Evolutionary conservation across 2,888 invertebrate species (phyloP).

Genomic region (Harpalus rubripes): DNA sequence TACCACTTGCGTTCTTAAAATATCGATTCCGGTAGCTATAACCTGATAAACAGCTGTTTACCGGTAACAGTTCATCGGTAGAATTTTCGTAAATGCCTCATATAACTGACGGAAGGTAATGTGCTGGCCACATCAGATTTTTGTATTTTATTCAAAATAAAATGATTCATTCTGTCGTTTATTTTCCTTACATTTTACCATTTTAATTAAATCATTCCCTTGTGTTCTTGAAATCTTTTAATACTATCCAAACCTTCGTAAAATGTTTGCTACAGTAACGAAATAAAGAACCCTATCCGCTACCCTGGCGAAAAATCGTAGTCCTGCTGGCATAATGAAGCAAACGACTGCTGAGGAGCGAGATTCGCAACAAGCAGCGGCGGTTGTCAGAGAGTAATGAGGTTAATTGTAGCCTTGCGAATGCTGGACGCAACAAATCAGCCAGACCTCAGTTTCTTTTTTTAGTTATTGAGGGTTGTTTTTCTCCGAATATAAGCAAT

Average conservation of each 20-base stretch:
- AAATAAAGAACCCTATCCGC: slow-evolving; percentile 19
- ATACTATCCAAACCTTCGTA: neutral
- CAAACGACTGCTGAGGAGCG: slow-evolving; percentile 10
- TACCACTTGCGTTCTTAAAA: too few relatives aligned
- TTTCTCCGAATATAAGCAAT: slow-evolving; percentile 13
- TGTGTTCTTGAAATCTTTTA: neutral
- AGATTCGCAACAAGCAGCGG: slow-evolving; percentile 14
- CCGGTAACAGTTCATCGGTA: too few relatives aligned
- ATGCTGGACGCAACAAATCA: slow-evolving; percentile 28
- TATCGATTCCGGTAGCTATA: too few relatives aligned
- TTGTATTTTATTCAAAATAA: neutral
- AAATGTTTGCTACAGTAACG: neutral
- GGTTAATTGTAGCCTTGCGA: slow-evolving; percentile 36
- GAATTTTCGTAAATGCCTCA: too few relatives aligned
- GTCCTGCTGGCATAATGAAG: slow-evolving; percentile 25
- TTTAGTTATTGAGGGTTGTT: slow-evolving; percentile 30
- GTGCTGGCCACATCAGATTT: too few relatives aligned
- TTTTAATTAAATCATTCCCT: slow-evolving; percentile 16
- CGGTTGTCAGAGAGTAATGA: slow-evolving; percentile 51
- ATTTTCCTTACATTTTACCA: neutral
- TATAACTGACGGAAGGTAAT: too few relatives aligned
- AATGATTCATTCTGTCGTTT: neutral
- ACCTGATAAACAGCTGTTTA: too few relatives aligned
- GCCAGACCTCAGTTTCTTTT: neutral
- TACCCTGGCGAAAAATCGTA: neutral